Base-by-base conservation (phyloP, 2,797 vertebrate genomes). In the Bryconaethiops microstoma region DNA sequence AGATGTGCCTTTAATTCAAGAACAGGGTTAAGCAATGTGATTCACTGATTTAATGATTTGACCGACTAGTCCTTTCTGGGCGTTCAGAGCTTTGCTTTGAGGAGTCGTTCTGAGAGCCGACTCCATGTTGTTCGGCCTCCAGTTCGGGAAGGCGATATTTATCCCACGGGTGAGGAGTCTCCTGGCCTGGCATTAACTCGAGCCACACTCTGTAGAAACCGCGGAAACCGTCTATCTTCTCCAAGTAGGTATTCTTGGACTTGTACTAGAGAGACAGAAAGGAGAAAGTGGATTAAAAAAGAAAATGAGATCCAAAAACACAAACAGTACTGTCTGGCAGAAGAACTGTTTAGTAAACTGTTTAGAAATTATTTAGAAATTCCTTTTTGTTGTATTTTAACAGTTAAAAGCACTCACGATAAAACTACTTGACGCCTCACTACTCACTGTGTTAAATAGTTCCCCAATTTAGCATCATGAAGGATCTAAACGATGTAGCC, bases 181-280 rank as follows among this genome's bases (percentile, higher is more conserved):
- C 94, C 83, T 96, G 93, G 73, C 91, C 97, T 1, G 94, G 93
- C 96, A 96, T 96, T n/a, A 85, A 79, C 80, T 91, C 94, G 63
- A 99, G 87, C 98, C 98, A 99, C 42, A 93, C 82, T 86, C 95
- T 92, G 85, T 99, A 99, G 90, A 94, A 99, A 82, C 96, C 96
- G n/a, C 97, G 95, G 85, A 99, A 99, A 39, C 97, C 96, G 40
- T 99, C 93, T 0, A 99, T 96, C 82, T 96, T 97, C 85, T 97
- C 93, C 89, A 99, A 84, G 84, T 98, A 99, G 2, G 87, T 92
- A 91, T 99, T 98, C 88, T 93, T 96, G 74, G 96, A 96, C 98
- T 99, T 80, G 8, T 90, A 68, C 39, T 98, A 80, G 13, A 91
- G 71, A n/a, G 21, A 52, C 21, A 85, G 29, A 87, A 12, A 83